Percentiles rank a stretch among this genome's conserved stretches.
These are phyloP conservation scores for Arion vulgaris DNA, from an alignment of 1,140 invertebrate species.

Conservation along the genomic window DNA sequence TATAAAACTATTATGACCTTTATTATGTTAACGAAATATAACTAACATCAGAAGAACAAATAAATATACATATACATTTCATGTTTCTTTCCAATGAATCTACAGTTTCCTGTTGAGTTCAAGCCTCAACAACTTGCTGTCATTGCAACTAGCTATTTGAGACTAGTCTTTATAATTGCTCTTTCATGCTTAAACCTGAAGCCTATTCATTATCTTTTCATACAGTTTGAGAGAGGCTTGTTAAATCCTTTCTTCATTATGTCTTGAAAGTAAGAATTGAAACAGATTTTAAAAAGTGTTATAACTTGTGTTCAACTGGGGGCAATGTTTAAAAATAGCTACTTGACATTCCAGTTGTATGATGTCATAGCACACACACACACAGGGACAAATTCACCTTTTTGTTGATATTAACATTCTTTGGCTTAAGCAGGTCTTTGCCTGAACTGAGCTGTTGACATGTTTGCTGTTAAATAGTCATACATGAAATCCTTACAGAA, in stretches of 20 bases:
- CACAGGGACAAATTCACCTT: neutral
- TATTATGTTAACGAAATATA: too few species aligned
- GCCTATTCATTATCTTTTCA: neutral
- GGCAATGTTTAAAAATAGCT: neutral
- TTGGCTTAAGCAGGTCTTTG: too few species aligned
- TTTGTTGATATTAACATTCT: too few species aligned
- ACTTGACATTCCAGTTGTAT: neutral
- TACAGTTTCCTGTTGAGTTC: neutral
- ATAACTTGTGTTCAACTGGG: neutral
- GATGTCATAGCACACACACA: neutral
- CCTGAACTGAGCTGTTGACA: too few species aligned
- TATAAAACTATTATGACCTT: too few species aligned
- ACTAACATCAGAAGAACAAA: too few species aligned
- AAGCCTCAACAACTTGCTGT: neutral
- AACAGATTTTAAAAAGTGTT: neutral
- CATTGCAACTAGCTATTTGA: neutral
- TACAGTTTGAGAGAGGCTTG: neutral
- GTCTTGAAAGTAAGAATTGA: neutral
- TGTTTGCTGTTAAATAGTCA: too few species aligned
- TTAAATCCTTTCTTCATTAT: neutral
- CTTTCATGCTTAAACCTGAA: neutral
- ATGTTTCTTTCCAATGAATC: neutral
- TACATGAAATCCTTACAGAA: too few species aligned
- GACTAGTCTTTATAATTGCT: neutral
- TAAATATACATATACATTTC: too few species aligned